Base-by-base conservation (phyloP, 2,888 invertebrate genomes). In the Protodeltote pygarga region DNA sequence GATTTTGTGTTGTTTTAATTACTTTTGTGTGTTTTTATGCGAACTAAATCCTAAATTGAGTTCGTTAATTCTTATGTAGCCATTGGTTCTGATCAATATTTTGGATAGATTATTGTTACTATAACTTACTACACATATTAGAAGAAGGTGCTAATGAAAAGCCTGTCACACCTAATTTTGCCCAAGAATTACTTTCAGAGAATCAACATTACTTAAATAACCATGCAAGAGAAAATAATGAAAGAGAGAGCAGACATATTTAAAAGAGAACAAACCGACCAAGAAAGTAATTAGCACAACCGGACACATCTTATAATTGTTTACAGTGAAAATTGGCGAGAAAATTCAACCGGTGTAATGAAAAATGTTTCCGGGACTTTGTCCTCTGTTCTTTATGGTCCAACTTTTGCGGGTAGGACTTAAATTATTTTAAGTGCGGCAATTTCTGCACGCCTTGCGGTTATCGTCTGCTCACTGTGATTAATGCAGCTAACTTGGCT, bases 371-470 rank as follows among this genome's bases (percentile, higher is more conserved):
- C 76, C 61, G 72, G 65, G 84, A 83, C 83, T 85, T 83, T 85
- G 87, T 85, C 85, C 79, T 81, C 73, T 46, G 80, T 85, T 76
- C 82, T 88, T 89, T 89, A 89, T 84, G 81, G 79, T 71, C 72
- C 73, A 85, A 90, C 81, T 90, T 87, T 58, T 78, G 77, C 65
- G 77, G 79, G 71, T 72, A 68, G 66, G 77, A 80, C 81, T 85
- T 87, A 83, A 87, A 89, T 89, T 87, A 89, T 89, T 88, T 85
- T 85, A 86, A 87, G 83, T 85, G 81, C 81, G 74, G 71, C 84
- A 80, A 79, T 81, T 85, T 79, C 76, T 71, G 80, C 79, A 75
- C 82, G 82, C 75, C 85, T 87, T 85, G 88, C 77, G 87, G 87
- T 87, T 87, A 89, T 87, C 83, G 84, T 84, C 85, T 74, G 52